Percentiles rank a stretch among this genome's conserved stretches.
phyloP scores from a whole-genome alignment of 2,797 vertebrate species.

The Morus bassanus region DNA sequence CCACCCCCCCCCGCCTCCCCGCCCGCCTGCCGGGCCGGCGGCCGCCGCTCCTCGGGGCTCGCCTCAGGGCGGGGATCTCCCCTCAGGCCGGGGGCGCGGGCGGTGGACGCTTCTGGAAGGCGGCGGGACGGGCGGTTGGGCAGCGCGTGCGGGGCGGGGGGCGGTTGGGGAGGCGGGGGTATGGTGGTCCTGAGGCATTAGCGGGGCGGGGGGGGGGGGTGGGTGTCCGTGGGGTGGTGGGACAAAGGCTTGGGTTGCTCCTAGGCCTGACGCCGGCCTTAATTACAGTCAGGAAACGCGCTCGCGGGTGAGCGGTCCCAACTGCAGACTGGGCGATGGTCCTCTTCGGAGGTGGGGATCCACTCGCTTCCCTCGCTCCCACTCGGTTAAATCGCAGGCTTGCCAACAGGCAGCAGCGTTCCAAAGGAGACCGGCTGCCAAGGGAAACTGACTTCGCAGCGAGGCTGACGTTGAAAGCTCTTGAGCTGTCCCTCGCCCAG shows the following conservation, averaged over 20 bases:
- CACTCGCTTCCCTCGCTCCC: not conserved
- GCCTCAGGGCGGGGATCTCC: not conserved
- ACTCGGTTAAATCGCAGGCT: accelerated
- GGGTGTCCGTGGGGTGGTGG: too few relatives aligned
- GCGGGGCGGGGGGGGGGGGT: accelerated
- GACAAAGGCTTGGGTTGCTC: not conserved
- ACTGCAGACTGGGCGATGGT: too few relatives aligned
- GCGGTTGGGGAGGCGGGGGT: not conserved
- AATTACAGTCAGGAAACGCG: not conserved
- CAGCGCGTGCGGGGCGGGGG: not conserved
- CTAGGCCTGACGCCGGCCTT: not conserved
- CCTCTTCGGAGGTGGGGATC: not conserved
- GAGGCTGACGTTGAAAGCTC: not conserved
- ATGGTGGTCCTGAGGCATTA: not conserved
- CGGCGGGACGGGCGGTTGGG: not conserved
- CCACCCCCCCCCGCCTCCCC: not conserved
- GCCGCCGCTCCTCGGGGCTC: not conserved
- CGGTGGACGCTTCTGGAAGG: not conserved
- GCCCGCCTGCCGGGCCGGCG: not conserved
- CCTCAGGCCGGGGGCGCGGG: too few relatives aligned
- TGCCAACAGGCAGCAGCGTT: not conserved
- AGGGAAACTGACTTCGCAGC: not conserved
- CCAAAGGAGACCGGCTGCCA: not conserved
- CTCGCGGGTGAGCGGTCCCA: accelerated
- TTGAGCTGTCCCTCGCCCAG: not conserved